Base-by-base conservation (phyloP, 2,113 vertebrate species). In the Camarhynchus parvulus region DNA sequence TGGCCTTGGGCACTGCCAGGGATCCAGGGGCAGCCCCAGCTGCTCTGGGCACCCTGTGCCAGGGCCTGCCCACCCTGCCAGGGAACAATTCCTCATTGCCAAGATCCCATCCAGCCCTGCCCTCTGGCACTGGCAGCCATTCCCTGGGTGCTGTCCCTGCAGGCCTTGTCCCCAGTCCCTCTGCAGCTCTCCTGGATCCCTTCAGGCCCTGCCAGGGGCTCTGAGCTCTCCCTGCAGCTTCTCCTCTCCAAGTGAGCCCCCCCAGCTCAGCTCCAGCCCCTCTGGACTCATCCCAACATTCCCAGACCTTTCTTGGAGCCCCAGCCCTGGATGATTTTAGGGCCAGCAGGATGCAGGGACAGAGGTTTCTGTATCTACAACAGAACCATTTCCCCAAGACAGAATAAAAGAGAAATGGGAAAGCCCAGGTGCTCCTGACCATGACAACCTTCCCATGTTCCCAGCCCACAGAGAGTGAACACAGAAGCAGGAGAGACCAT, bases 401-500 rank as follows among this genome's bases (percentile, higher is more conserved):
- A 50, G 47, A 50, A 7, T 4, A 63, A 70, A 19, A 24, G 67
- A 73, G 2, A 72, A 56, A 46, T 3, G 11, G 46, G 30, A 63
- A 63, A 62, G 3, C 8, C 9, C 75, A 72, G 10, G 46, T 24
- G 18, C 39, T 89, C 18, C 30, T 55, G 61, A 39, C 44, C 6
- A 1, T 0, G 28, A 13, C 15, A 62, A 31, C 12, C 23, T 13
- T 39, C 10, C 46, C 2, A 1, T 4, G 37, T 13, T 49, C 50
- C 53, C 69, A 64, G 5, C 52, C 21, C 64, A 58, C 50, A 15
- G 1, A 4, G 64, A 27, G 0, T 5, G 39, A 67, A 16, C 47
- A 81, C 50, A 52, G 52, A 30, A 15, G 33, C 13, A 1, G 47
- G 33, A 87, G 55, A 74, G 41, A 18, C 31, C 19, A 13, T 33